Evolutionary conservation across 2,888 invertebrate genomes (phyloP), one percentile per base, ranked within the genome.

Genomic region (Molanna angustata): DNA sequence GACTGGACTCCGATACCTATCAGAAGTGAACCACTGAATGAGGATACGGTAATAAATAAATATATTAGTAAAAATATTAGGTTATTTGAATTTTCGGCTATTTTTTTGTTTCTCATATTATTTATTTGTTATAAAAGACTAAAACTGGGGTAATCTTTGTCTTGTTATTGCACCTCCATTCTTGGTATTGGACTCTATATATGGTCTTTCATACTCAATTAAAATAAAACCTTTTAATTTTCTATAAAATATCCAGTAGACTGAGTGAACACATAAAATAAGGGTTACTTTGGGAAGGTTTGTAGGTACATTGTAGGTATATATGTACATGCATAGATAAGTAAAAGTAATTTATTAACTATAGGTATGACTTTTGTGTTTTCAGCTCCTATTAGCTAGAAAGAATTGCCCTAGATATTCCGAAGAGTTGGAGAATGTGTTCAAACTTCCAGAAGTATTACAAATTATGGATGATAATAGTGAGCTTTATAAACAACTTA

Each of bases 1-100:
- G 70, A 78, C 58, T 91, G 91, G 91, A 86, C 88, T 64, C 91
- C 91, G 2, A 82, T 90, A 50, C 87, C 88, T 3, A 78, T 89
- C 1, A 81, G 83, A 64, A 83, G 84, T 2, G 79, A 84, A 64
- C 80, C 84, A 1, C 69, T 82, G 9, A 67, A 77, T 11, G 70
- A 81, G 61, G 89, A 90, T 65, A 79, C 71, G 64, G 83, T 83
- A 69, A 68, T 63, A 51, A 31, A 47, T 35, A 22, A 18, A 27
- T 31, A 6, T 27, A 27, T 27, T 7, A 27, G 11, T 27, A 27
- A 11, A 6, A 27, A 7, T 7, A 7, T 6, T 27, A 27, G 27
- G 6, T 6, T 7, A 27, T 11, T 11, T 27, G 6, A 7, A 6
- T 27, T 27, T 27, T 27, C 27, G 6, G 6, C 11, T 27, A 7